Conservation (phyloP, 2,113 vertebrate species). For the Tauraco erythrolophus region DNA sequence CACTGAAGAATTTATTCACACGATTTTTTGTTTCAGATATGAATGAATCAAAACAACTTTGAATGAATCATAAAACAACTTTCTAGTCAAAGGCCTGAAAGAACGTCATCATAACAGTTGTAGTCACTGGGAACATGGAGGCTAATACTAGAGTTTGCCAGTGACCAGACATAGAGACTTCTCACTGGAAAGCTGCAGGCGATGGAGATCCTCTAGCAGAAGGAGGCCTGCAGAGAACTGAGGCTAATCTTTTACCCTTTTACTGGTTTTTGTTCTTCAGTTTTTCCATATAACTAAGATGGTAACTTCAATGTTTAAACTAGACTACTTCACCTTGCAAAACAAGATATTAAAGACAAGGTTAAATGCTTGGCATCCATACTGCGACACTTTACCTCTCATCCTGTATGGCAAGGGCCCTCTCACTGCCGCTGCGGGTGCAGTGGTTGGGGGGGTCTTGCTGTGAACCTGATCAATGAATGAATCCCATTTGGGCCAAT, state of each 20-base stretch:
- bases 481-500: background rate
- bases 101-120: background rate
- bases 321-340: background rate
- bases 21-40: background rate
- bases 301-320: background rate
- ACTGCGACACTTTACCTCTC: background rate
- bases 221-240: background rate
- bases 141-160: background rate
- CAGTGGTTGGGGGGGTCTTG: background rate
- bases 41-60: background rate
- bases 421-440: background rate
- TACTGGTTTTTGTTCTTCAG: background rate
- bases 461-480: background rate
- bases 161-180: background rate
- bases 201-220: background rate
- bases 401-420: no score
- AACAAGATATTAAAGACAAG: background rate
- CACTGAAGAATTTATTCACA: background rate
- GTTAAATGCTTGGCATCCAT: background rate
- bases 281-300: background rate
- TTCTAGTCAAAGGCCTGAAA: background rate
- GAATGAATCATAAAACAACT: background rate
- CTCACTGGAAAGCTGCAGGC: background rate
- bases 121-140: background rate
- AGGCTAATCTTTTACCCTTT: background rate